Percentiles rank a stretch among this genome's conserved stretches.
phyloP scores from a whole-genome alignment of 2,797 vertebrate genomes.

The Amazonetta brasiliensis region DNA sequence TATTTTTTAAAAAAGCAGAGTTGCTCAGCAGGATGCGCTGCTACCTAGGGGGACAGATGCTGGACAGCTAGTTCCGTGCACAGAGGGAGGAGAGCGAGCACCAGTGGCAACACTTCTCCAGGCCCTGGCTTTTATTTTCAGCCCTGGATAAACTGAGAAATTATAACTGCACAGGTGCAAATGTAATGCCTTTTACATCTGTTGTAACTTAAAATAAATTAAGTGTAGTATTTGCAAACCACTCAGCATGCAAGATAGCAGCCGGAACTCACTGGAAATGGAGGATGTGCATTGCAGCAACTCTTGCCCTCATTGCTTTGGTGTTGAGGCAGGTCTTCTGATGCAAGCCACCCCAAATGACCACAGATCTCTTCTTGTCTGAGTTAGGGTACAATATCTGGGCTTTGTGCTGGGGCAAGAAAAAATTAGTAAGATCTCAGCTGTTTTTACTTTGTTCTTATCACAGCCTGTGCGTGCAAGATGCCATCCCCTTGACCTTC shows the following conservation, averaged over 20 bases:
- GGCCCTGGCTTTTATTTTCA: not conserved
- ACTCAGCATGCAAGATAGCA: not conserved
- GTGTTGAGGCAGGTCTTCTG: not conserved
- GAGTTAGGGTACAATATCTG: not conserved
- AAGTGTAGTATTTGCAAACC: not conserved
- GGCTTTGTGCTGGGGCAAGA: not conserved
- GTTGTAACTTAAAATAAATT: not conserved
- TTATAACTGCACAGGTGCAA: not conserved
- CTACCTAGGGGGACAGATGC: not conserved
- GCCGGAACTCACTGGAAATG: not conserved
- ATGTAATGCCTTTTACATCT: not conserved
- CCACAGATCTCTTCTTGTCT: not conserved
- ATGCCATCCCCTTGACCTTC: conserved; percentile 83
- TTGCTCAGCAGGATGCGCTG: not conserved
- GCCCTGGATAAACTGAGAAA: not conserved
- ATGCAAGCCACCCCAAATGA: no score
- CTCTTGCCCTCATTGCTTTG: fast-evolving
- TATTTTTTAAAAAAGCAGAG: not conserved
- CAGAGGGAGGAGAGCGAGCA: fast-evolving
- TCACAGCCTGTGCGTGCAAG: conserved; percentile 88
- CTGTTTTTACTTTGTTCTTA: conserved; percentile 46
- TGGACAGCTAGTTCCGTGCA: not conserved
- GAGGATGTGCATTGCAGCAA: not conserved
- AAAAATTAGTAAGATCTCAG: not conserved
- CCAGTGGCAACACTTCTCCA: not conserved